Evolutionary conservation across 1,140 invertebrate genomes (phyloP).

Genomic region (Brachionus sp.): DNA sequence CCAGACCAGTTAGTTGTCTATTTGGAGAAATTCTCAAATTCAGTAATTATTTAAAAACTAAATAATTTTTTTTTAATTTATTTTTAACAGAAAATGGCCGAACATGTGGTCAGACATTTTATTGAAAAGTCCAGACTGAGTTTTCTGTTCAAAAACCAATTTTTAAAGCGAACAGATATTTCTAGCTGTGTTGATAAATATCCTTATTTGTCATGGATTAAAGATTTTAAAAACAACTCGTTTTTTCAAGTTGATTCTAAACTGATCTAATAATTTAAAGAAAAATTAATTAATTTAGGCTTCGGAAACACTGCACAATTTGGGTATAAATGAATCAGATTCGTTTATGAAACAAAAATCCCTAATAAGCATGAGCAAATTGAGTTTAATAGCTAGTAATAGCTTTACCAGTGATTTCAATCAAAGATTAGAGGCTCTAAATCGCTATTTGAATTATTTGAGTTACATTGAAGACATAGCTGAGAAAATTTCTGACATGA

Average conservation of each 20-base stretch:
- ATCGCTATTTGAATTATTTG: constrained; percentile 2
- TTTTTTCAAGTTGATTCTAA: neutral
- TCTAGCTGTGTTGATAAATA: constrained; percentile 16
- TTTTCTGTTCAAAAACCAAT: constrained; percentile 20
- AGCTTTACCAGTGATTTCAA: neutral
- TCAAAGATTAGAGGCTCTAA: neutral
- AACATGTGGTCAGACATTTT: constrained; percentile 19
- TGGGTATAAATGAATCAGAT: constrained; percentile 35
- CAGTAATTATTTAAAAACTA: neutral
- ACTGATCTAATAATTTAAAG: too few relatives aligned
- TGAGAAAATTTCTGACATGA: neutral
- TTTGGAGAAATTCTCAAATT: constrained; percentile 26
- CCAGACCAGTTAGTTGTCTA: neutral
- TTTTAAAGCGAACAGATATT: constrained; percentile 15
- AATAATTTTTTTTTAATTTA: neutral
- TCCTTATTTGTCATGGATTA: constrained; percentile 18
- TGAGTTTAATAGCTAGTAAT: neutral
- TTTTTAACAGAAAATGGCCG: neutral
- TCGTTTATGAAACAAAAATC: constrained; percentile 40
- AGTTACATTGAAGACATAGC: constrained; percentile 14
- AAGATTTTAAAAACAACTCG: constrained; percentile 28
- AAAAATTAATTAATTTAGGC: too few relatives aligned
- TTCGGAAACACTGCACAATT: neutral
- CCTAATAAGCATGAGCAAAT: constrained; percentile 16
- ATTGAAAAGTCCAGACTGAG: neutral